Evolutionary conservation across 2,113 vertebrate genomes (phyloP).

Genomic region (Myrmophylax atrothorax): DNA sequence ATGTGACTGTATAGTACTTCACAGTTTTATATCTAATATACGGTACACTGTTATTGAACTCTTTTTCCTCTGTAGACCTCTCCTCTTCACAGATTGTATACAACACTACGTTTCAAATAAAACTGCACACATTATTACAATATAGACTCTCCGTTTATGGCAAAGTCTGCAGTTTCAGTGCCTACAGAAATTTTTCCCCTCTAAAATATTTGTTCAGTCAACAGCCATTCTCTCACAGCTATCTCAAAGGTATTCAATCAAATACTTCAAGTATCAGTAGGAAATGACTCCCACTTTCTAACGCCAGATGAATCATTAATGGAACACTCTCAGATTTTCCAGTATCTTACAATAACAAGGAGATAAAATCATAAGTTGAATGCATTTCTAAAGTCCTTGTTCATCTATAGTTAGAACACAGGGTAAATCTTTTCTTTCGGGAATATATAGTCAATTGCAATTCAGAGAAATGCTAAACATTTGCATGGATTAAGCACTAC

Average conservation of each 20-base stretch:
- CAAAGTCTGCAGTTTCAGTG: neutral
- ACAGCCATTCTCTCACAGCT: neutral
- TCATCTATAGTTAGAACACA: constrained; percentile 11
- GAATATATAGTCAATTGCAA: neutral
- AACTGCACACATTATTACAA: neutral
- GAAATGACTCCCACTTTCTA: neutral
- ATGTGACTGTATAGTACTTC: neutral
- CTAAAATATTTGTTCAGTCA: constrained; percentile 7
- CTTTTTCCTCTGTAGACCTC: neutral
- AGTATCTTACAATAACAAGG: neutral
- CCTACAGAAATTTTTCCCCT: neutral
- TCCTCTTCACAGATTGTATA: neutral
- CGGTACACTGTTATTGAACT: neutral
- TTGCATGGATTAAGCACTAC: neutral
- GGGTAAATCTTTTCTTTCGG: neutral
- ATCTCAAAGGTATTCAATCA: neutral
- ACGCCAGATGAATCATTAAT: neutral
- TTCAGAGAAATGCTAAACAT: neutral
- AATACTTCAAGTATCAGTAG: neutral
- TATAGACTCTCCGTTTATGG: neutral
- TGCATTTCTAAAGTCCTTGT: neutral
- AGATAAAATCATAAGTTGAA: constrained; percentile 24
- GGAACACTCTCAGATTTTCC: neutral
- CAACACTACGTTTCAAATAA: neutral
- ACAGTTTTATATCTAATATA: neutral